These are phyloP conservation scores for Drosophila triauraria DNA, from an alignment of 1,140 invertebrate species.

Conservation along the genomic window DNA sequence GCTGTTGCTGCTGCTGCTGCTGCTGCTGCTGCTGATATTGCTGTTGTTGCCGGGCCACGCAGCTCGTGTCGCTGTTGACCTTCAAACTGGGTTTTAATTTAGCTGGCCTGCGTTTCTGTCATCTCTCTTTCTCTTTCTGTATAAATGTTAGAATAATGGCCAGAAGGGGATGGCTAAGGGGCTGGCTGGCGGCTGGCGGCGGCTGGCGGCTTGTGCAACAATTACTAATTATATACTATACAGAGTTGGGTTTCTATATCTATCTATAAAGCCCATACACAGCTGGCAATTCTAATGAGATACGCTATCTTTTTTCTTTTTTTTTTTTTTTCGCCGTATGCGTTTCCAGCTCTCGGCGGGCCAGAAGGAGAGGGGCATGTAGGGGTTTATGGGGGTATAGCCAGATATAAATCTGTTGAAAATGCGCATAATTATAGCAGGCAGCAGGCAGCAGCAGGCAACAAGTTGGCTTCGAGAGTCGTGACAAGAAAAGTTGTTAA, in stretches of 20 bases:
- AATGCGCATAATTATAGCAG: slow-evolving; percentile 82
- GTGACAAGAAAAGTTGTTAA: slow-evolving; percentile 83
- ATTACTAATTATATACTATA: slow-evolving; percentile 81
- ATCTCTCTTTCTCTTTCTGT: slow-evolving; percentile 49
- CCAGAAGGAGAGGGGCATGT: slow-evolving; percentile 27
- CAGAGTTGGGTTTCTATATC: slow-evolving; percentile 52
- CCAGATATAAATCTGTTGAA: slow-evolving; percentile 82
- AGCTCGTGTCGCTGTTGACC: slow-evolving; percentile 78
- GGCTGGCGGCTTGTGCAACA: slow-evolving; percentile 79
- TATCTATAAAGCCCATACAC: slow-evolving; percentile 56
- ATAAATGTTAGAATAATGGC: slow-evolving; percentile 64
- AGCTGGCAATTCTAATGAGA: slow-evolving; percentile 78
- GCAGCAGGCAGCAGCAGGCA: slow-evolving; percentile 35
- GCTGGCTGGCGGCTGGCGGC: slow-evolving; percentile 2
- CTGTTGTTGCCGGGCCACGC: slow-evolving; percentile 69
- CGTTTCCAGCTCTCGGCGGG: slow-evolving; percentile 38
- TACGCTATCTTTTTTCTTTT: slow-evolving; percentile 71
- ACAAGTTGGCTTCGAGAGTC: slow-evolving; percentile 54
- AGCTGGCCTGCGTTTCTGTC: slow-evolving; percentile 68
- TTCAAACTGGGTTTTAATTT: slow-evolving; percentile 82
- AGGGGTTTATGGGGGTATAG: slow-evolving; percentile 1
- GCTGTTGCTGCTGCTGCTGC: slow-evolving; percentile 8
- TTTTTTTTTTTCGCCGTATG: slow-evolving; percentile 49
- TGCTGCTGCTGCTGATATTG: slow-evolving; percentile 21
- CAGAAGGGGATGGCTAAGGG: slow-evolving; percentile 3